Evolutionary conservation across 2,113 vertebrate genomes (phyloP).

Genomic region (Anas platyrhynchos): DNA sequence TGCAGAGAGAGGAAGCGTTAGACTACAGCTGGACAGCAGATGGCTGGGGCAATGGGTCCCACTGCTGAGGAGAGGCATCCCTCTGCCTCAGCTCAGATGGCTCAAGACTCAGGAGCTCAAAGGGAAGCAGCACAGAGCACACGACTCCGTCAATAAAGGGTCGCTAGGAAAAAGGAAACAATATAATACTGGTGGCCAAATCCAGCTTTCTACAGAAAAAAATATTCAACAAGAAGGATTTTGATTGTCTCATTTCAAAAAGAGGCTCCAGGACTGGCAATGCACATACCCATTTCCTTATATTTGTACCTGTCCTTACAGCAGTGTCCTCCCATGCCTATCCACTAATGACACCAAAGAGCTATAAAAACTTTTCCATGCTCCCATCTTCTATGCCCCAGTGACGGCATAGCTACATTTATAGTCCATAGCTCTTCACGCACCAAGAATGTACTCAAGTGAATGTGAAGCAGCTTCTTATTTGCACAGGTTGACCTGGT

Average conservation of each 20-base stretch:
- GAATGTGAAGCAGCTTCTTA: neutral
- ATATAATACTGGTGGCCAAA: neutral
- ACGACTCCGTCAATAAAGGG: neutral
- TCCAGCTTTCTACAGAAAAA: neutral
- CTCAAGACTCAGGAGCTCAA: neutral
- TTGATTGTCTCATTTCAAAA: neutral
- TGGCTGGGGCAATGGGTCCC: no score
- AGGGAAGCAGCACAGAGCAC: neutral
- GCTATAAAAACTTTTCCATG: neutral
- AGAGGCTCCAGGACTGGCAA: neutral
- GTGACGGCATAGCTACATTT: neutral
- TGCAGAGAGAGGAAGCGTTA: neutral
- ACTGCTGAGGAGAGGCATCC: neutral
- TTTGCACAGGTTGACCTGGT: neutral
- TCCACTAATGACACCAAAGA: neutral
- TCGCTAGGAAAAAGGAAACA: neutral
- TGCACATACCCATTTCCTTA: neutral
- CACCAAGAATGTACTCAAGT: neutral
- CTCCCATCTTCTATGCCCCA: neutral
- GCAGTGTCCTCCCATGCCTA: neutral
- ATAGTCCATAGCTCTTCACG: rapidly evolving
- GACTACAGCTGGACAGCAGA: neutral
- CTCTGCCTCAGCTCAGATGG: neutral
- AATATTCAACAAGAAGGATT: neutral
- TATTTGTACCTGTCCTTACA: neutral